These are phyloP conservation scores for Coregonus suidteri DNA, from an alignment of 2,797 vertebrate genomes.

Conservation along the genomic window DNA sequence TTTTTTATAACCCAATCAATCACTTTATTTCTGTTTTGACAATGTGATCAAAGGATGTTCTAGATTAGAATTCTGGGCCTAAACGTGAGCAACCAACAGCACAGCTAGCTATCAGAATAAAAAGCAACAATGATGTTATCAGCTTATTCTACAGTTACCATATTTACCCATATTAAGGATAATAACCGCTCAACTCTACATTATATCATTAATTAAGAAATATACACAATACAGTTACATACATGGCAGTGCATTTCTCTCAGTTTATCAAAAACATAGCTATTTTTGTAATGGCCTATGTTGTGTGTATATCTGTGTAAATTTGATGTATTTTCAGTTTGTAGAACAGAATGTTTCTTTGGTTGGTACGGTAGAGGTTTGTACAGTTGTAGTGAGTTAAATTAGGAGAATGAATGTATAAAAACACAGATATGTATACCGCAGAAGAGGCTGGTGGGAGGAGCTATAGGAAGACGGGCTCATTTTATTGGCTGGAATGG, in stretches of 20 bases:
- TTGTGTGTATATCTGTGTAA: no score
- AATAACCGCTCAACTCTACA: not conserved
- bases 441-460: no score
- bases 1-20: not conserved
- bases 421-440: not conserved
- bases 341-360: not conserved
- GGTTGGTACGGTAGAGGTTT: not conserved
- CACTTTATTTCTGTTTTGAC: not conserved
- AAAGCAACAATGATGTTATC: not conserved
- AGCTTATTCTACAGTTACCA: not conserved
- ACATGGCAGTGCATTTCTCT: slow-evolving; percentile 2
- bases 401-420: not conserved
- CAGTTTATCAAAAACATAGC: not conserved
- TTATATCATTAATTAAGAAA: no score
- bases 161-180: not conserved
- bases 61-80: no score
- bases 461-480: no score
- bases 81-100: no score
- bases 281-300: no score
- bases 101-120: not conserved
- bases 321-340: not conserved
- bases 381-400: not conserved
- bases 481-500: no score
- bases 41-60: not conserved
- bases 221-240: not conserved